Evolutionary conservation across 37 sponge, comb jelly and placozoan species (phyloP), one percentile per base, ranked within the genome.

Genomic region (Halisarca cf. caerulea): DNA sequence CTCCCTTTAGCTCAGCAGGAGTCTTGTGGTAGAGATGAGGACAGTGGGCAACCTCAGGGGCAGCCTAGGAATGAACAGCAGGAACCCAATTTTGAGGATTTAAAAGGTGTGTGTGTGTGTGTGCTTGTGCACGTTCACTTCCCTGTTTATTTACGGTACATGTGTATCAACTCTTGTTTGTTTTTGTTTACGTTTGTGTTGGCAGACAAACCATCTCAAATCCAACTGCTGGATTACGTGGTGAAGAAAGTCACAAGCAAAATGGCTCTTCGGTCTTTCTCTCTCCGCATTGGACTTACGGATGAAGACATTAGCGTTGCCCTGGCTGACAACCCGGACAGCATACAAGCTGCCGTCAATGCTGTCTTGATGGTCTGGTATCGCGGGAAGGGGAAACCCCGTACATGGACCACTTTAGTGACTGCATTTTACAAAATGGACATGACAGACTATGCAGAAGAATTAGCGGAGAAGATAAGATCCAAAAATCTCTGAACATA

Each of bases 331-430:
- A 74, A 74, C 25, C 77, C 77, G 1, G 1, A 23, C 42, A 40
- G 36, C 77, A 74, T 74, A 21, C 43, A 37, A 24, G n/a, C n/a
- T 11, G 45, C 42, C 8, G 77, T 44, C 7, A 14, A 41, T 42
- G 77, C 20, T 7, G 44, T 37, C 3, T 9, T 74, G 24, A 74
- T n/a, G 11, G 36, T 41, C 3, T 74, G 77, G 77, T 21, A 74
- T 6, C 40, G 36, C 8, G 77, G 77, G 1, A 74, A 43, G 77
- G 77, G 77, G n/a, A 74, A 41, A 40, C 77, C 77, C 42, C 77
- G 77, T 0, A 39, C 2, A n/a, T 74, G 77, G 77, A 42, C 14
- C 11, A 74, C 77, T 37, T 17, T 74, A 11, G 24, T 7, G 24
- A n/a, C 32, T 17, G 77, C 45, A 38, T 43, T 74, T 18, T 2